Conservation (phyloP, 2,113 vertebrate genomes). For the Carassius carassius region DNA sequence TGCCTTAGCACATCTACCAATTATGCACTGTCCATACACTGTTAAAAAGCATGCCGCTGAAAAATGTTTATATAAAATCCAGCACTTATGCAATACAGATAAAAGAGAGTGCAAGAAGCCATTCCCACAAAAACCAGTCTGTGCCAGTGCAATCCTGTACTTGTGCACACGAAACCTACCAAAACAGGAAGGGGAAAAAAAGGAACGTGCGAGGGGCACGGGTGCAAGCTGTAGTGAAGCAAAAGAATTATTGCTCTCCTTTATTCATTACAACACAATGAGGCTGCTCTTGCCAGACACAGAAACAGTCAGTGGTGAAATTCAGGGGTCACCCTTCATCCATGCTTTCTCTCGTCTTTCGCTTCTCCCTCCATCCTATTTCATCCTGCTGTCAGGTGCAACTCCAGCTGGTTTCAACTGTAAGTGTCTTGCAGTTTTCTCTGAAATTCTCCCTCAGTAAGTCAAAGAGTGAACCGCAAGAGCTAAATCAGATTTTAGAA, state of each 20-base stretch:
- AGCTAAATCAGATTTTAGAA: background rate
- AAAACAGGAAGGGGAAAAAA: constrained; percentile 39
- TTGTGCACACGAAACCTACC: constrained; percentile 63
- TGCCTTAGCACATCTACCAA: background rate
- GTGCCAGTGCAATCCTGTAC: constrained; percentile 73
- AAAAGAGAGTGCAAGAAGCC: background rate
- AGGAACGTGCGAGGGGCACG: constrained; percentile 20
- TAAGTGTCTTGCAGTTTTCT: constrained; percentile 29
- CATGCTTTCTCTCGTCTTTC: background rate
- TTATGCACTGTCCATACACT: background rate
- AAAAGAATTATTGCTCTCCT: constrained; percentile 49
- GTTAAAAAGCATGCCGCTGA: background rate
- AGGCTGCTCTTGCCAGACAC: constrained; percentile 51
- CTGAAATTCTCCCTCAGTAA: background rate
- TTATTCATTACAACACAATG: constrained; percentile 58
- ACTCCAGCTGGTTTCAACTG: constrained; percentile 43
- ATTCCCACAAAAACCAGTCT: constrained; percentile 76
- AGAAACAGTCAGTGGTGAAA: constrained; percentile 46
- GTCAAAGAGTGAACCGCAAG: background rate
- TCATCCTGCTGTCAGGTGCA: constrained; percentile 60
- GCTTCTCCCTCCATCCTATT: constrained; percentile 19
- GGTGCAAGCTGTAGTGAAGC: constrained; percentile 42
- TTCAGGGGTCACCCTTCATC: constrained; percentile 37
- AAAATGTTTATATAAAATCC: background rate
- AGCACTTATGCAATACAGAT: background rate